Base-by-base conservation (phyloP, 2,113 vertebrate species). In the Cephalopholis sonnerati region DNA sequence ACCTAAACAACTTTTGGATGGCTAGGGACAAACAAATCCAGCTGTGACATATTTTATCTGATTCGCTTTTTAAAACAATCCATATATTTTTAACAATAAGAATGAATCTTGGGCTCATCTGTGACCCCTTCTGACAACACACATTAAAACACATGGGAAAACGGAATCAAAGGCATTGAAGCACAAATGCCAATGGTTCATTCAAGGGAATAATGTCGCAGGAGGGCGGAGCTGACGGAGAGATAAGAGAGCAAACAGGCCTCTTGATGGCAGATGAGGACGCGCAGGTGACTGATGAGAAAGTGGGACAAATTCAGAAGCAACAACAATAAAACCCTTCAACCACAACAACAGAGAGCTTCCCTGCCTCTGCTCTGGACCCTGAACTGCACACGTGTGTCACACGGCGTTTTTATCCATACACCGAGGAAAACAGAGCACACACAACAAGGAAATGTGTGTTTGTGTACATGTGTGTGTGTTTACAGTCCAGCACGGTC, bases 111-210 rank as follows among this genome's bases (percentile, higher is more conserved):
- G 7, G 68, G 53, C 84, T 86, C 79, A 81, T 75, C 85, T 88
- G 83, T 63, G 64, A 51, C 61, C 27, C n/a, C 62, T 25, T 71
- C 70, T 58, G 59, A 78, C 48, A 71, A 78, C 18, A 72, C 77
- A 61, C 50, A 82, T 7, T 13, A 27, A 50, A 17, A 41, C 63
- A 50, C 84, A 68, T 10, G 50, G 82, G 79, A 61, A 63, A 61
- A 10, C 24, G 22, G 66, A 58, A 81, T 71, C 77, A 44, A 63
- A 85, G 20, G 59, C 29, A 46, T 5, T 74, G 57, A 10, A 76
- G 74, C 84, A 69, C 69, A 87, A 86, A 78, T 64, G 59, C 61
- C 63, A 65, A 29, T 50, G 61, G 72, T 77, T 74, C 54, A 77
- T 80, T 55, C 20, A 50, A 48, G 64, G 58, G 71, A 71, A 27